Percentiles rank a stretch among this genome's conserved stretches.
Evolutionary conservation across 2,113 vertebrate species (phyloP).

Genomic region (Sinocyclocheilus grahami): DNA sequence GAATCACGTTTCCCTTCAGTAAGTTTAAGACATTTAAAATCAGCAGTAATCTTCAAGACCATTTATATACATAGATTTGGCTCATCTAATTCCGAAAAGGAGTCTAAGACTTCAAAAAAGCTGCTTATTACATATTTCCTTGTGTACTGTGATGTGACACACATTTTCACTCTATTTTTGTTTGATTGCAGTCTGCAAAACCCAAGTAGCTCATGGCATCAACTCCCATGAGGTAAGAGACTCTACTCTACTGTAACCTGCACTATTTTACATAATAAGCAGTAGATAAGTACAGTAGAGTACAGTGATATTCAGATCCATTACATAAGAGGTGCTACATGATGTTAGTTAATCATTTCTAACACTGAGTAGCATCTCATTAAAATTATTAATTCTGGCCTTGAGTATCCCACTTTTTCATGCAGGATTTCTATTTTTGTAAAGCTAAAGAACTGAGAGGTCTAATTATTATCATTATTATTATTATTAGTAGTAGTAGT

Average conservation of each 20-base stretch:
- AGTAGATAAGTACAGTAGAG: background rate
- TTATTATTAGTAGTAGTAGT: background rate
- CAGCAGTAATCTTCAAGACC: background rate
- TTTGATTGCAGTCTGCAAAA: constrained; percentile 82
- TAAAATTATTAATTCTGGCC: background rate
- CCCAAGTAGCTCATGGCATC: constrained; percentile 87
- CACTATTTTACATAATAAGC: background rate
- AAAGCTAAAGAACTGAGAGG: background rate
- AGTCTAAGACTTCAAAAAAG: background rate
- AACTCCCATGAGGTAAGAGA: constrained; percentile 86
- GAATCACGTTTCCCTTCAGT: constrained; percentile 88
- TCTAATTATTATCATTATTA: background rate
- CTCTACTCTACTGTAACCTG: constrained; percentile 6
- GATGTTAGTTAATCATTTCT: constrained; percentile 18
- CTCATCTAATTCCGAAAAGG: background rate
- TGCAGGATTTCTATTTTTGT: background rate
- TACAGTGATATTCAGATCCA: background rate
- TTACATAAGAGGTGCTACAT: background rate
- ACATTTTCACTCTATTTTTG: constrained; percentile 45
- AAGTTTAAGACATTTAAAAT: constrained; percentile 59
- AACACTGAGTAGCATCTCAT: background rate
- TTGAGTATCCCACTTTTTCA: background rate
- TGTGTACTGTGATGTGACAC: background rate
- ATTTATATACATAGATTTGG: background rate
- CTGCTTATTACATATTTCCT: background rate